Evolutionary conservation across 23 tunicate genomes (phyloP).

Genomic region (Ciona savignyi): DNA sequence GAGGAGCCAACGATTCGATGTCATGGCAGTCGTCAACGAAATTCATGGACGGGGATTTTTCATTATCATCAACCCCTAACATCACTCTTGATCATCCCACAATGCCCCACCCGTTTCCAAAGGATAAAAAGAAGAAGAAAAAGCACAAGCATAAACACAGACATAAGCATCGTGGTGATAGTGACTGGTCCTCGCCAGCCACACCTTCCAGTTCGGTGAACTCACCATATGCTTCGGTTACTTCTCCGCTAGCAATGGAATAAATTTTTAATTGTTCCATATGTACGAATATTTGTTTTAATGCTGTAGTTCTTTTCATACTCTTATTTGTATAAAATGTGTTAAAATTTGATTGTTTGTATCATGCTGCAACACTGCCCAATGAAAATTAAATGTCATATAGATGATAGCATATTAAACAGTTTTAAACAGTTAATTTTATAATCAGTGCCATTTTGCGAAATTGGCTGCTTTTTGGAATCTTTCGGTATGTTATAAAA

Average conservation of each 20-base stretch:
- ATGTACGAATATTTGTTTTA: too few relatives aligned
- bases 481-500: too few relatives aligned
- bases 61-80: conserved; percentile 1
- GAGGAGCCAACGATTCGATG: neutral
- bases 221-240: conserved; percentile 45
- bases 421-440: too few relatives aligned
- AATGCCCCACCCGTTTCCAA: conserved; percentile 46
- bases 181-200: conserved; percentile 87
- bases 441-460: too few relatives aligned
- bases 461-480: too few relatives aligned
- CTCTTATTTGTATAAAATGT: too few relatives aligned
- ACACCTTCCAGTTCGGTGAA: conserved; percentile 53
- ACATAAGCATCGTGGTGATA: conserved; percentile 40
- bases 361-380: too few relatives aligned
- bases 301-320: too few relatives aligned
- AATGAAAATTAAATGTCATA: too few relatives aligned
- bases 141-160: conserved; percentile 66
- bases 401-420: too few relatives aligned
- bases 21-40: conserved; percentile 32
- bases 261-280: too few relatives aligned
- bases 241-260: conserved; percentile 51
- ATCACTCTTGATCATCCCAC: conserved; percentile 11
- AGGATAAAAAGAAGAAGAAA: conserved; percentile 81
- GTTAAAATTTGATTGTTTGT: too few relatives aligned
- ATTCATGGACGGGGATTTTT: conserved; percentile 3